Base-by-base conservation (phyloP, 2,797 vertebrate species). In the Enteromius paludinosus region DNA sequence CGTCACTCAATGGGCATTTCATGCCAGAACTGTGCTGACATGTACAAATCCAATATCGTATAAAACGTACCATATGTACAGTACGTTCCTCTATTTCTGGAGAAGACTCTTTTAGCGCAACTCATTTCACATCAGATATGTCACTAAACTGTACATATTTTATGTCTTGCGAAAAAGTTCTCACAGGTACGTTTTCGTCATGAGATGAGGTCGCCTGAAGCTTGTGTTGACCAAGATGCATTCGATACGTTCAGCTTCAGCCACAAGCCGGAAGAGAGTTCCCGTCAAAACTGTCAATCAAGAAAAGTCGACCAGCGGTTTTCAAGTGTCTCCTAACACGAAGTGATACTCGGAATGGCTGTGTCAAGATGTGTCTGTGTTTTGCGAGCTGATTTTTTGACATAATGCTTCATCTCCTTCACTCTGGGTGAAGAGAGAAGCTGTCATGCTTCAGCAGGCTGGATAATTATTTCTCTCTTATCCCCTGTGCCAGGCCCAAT, bases 381-480 rank as follows among this genome's bases (percentile, higher is more conserved):
- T 86, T 79, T 79, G 84, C 90, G 89, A 92, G 91, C 90, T 78
- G 88, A 89, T 92, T 93, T 92, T 90, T 90, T 93, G 93, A 94
- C 94, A 93, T 90, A 90, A 92, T 90, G 92, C 92, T 91, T 91
- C 89, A 88, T 90, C 91, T 94, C 90, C 94, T 88, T 94, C 90
- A 90, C 87, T 84, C 79, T 91, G 90, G 90, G 90, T 88, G 88
- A 90, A 89, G 91, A 91, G 93, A 93, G 90, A 85, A 90, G 89
- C 93, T 92, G 94, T 94, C 95, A 94, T 94, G 95, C 94, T 95
- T 94, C 95, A 95, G 90, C 92, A 94, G 91, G 90, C 93, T 89
- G 85, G 94, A 94, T 95, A 95, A 96, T 96, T 95, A 96, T 95
- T 95, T 95, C 92, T 90, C 91, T 93, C 93, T 95, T 95, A 96